Evolutionary conservation across 2,113 vertebrate genomes (phyloP), one percentile per base, ranked within the genome.

Genomic region (Onychorhynchus coronatus): DNA sequence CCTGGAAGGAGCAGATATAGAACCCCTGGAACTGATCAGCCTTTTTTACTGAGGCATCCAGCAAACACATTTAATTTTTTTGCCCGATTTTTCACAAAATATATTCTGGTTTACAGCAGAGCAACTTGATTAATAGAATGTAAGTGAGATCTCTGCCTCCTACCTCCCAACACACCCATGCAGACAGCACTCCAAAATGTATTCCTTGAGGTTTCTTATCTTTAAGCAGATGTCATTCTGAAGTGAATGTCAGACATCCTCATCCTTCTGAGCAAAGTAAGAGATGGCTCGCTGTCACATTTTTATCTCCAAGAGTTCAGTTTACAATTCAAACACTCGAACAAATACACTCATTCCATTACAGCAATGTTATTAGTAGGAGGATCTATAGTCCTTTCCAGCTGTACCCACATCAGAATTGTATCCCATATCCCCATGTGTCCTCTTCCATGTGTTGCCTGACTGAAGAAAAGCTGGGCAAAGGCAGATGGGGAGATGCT

Each of bases 201-300:
- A 59, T 84, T 92, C 61, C 65, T 56, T 50, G 47, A 87, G n/a
- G 42, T 78, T 81, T 91, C 68, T 89, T 95, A 58, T 78, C 80
- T 56, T 80, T 44, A 71, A 87, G 50, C 39, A 92, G 86, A 75
- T 86, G 68, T 78, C 80, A 63, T 75, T 74, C 42, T 87, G 65
- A 56, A 93, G 59, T 39, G 84, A 95, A 75, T 37, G 55, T 86
- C 80, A 87, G 84, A 42, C 12, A 2, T 58, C 55, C 33, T 86
- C 2, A 2, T 62, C 23, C n/a, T 59, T 80, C 35, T 63, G 8
- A 95, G 72, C 39, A 73, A 88, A 85, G 74, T 67, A 65, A 78
- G 71, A 85, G 52, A 30, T 25, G 63, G 7, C 76, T 81, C 71
- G 27, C 75, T 88, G 59, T 74, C 55, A 76, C 12, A 67, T 80